phyloP scores from a whole-genome alignment of 2,113 vertebrate species.

The Leucoraja erinaceus region DNA sequence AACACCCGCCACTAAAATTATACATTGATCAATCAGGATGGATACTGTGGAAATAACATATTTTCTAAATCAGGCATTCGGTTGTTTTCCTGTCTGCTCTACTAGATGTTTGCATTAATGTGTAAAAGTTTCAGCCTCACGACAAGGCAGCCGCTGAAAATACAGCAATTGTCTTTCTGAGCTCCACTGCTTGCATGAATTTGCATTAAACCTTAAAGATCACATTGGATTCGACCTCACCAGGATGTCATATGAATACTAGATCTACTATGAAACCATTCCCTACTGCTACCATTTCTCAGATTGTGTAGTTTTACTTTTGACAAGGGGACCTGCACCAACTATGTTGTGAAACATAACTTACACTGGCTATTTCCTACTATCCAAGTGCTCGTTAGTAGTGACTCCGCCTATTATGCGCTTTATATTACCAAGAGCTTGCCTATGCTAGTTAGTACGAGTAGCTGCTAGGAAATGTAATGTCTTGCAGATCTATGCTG shows the following conservation, averaged over 20 bases:
- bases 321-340: not conserved
- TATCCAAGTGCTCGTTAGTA: too few relatives aligned
- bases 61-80: too few relatives aligned
- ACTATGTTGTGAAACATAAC: not conserved
- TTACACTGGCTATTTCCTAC: too few relatives aligned
- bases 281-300: not conserved
- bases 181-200: not conserved
- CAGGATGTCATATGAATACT: not conserved
- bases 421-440: too few relatives aligned
- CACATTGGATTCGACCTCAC: not conserved
- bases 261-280: not conserved
- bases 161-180: not conserved
- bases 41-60: too few relatives aligned
- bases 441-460: too few relatives aligned
- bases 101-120: not conserved
- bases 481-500: too few relatives aligned
- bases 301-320: not conserved
- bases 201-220: not conserved
- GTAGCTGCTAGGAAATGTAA: too few relatives aligned
- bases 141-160: not conserved
- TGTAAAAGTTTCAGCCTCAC: not conserved
- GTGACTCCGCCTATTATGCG: too few relatives aligned
- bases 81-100: too few relatives aligned
- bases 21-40: too few relatives aligned
- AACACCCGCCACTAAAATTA: too few relatives aligned